These are phyloP conservation scores for Leucopsar rothschildi DNA, from an alignment of 2,113 vertebrate species.

Conservation along the genomic window DNA sequence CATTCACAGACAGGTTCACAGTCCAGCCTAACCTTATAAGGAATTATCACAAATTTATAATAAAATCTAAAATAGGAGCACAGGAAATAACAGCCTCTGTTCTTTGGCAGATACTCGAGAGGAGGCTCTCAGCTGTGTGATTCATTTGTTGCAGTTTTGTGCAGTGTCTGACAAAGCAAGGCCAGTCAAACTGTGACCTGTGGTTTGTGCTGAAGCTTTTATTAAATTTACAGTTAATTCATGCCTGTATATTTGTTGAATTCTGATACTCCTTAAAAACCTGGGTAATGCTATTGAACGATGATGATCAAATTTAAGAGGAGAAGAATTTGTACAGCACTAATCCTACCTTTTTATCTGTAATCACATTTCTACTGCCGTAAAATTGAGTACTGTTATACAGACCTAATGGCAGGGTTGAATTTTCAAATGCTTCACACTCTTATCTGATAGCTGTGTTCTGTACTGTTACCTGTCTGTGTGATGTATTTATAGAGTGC, in stretches of 20 bases:
- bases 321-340: conserved; percentile 5
- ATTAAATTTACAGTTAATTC: background rate
- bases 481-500: conserved; percentile 54
- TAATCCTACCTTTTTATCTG: conserved; percentile 46
- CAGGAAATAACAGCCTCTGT: background rate
- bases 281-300: background rate
- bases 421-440: conserved; percentile 43
- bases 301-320: conserved; percentile 25
- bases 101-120: background rate
- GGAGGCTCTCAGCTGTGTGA: background rate
- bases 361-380: background rate
- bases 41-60: background rate
- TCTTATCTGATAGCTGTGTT: conserved; percentile 13
- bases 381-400: conserved; percentile 31
- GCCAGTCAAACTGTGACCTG: background rate
- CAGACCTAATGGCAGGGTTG: conserved; percentile 50
- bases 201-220: background rate
- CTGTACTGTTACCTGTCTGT: conserved; percentile 30
- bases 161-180: background rate
- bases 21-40: background rate
- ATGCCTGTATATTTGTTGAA: background rate
- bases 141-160: background rate
- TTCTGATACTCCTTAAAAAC: background rate
- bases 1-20: rapidly evolving
- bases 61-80: background rate